Evolutionary conservation across 37 sponge, comb jelly and placozoan species (phyloP).

Genomic region (Hexactinellida sp.): DNA sequence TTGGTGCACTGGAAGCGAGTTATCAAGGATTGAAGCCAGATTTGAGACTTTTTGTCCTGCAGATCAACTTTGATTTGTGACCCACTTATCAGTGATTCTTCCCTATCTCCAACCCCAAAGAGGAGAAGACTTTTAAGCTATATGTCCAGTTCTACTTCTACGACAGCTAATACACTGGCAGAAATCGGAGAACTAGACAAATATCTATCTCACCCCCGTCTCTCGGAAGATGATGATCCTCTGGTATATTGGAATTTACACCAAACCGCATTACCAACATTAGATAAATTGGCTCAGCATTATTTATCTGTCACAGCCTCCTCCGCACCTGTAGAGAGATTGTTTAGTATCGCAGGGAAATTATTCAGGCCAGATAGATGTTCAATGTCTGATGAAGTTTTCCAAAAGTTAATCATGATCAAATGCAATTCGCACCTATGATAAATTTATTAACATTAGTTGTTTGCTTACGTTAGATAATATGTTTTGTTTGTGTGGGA

Average conservation of each 20-base stretch:
- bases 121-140: slow-evolving; percentile 15
- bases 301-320: slow-evolving; percentile 24
- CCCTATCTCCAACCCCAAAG: neutral
- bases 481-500: neutral
- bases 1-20: neutral
- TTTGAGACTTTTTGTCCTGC: neutral
- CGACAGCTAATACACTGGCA: neutral
- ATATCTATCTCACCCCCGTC: slow-evolving; percentile 15
- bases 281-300: slow-evolving; percentile 15
- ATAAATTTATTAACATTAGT: slow-evolving; percentile 9
- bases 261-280: neutral
- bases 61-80: neutral
- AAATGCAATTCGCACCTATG: slow-evolving; percentile 22
- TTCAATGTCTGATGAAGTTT: slow-evolving; percentile 20
- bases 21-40: neutral
- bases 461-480: slow-evolving; percentile 21
- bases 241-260: slow-evolving; percentile 17
- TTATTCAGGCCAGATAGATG: slow-evolving; percentile 27
- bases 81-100: neutral
- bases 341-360: slow-evolving; percentile 28
- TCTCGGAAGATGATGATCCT: slow-evolving; percentile 14
- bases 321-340: slow-evolving; percentile 29
- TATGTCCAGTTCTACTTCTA: neutral
- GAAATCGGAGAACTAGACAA: neutral
- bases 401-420: slow-evolving; percentile 22